These are phyloP conservation scores for Monopterus albus DNA, from an alignment of 2,113 vertebrate species.

Conservation along the genomic window DNA sequence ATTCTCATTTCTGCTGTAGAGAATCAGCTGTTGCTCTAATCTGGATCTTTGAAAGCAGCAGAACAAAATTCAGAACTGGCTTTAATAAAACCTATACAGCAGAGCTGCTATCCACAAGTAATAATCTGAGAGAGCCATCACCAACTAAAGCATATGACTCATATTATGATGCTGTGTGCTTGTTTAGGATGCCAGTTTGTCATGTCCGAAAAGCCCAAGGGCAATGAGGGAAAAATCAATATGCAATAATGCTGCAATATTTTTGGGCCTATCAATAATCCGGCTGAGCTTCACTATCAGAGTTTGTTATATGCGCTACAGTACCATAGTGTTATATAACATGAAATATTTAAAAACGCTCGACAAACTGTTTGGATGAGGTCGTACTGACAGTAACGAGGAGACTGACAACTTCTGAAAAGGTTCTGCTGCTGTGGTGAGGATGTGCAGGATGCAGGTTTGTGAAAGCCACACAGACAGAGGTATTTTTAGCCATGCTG, in stretches of 20 bases:
- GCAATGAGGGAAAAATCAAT: slow-evolving; percentile 66
- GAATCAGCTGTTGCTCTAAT: neutral
- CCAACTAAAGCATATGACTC: slow-evolving; percentile 42
- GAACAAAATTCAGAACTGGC: neutral
- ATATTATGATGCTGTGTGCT: slow-evolving; percentile 22
- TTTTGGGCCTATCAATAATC: slow-evolving; percentile 58
- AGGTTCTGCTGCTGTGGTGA: neutral
- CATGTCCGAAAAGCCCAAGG: slow-evolving; percentile 58
- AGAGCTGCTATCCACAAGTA: neutral
- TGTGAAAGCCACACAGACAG: too few relatives aligned
- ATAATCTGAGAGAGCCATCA: slow-evolving; percentile 10
- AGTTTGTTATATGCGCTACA: slow-evolving; percentile 13
- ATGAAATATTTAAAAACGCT: slow-evolving; percentile 28
- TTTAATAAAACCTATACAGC: slow-evolving; percentile 3
- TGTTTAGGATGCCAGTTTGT: slow-evolving; percentile 51
- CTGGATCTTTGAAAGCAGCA: neutral
- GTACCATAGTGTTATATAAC: slow-evolving; percentile 23
- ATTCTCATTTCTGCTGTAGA: neutral
- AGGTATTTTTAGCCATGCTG: slow-evolving; percentile 4
- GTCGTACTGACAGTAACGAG: slow-evolving; percentile 8
- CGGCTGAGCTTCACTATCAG: slow-evolving; percentile 27
- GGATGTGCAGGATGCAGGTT: too few relatives aligned
- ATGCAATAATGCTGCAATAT: slow-evolving; percentile 58
- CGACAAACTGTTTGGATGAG: neutral
- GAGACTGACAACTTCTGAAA: too few relatives aligned